Percentiles rank a stretch among this genome's conserved stretches.
Conservation (phyloP, 2,797 vertebrate genomes). For the Sebastes taczanowskii region DNA sequence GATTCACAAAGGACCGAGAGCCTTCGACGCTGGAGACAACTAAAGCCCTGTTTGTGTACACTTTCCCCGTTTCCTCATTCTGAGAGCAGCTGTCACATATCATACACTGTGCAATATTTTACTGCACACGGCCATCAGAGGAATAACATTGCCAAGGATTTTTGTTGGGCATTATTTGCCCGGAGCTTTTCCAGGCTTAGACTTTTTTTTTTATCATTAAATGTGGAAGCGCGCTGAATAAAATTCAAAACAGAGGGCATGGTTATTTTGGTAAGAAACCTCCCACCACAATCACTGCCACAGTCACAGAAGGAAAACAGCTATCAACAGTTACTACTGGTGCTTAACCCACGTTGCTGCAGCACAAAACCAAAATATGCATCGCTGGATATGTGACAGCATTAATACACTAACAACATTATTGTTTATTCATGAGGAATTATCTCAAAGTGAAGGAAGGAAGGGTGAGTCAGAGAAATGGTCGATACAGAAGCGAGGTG, state of each 20-base stretch:
- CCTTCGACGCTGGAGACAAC: slow-evolving; percentile 33
- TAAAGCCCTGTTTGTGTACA: slow-evolving; percentile 26
- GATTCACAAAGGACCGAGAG: slow-evolving; percentile 23
- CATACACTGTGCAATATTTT: slow-evolving; percentile 54
- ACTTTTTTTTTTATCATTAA: slow-evolving; percentile 23
- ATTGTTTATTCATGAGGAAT: slow-evolving; percentile 33
- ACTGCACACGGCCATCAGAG: slow-evolving; percentile 39
- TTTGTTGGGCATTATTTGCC: slow-evolving; percentile 33
- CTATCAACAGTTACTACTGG: slow-evolving; percentile 34
- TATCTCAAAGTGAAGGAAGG: slow-evolving; percentile 20
- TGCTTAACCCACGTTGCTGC: slow-evolving; percentile 16
- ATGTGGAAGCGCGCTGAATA: slow-evolving; percentile 24
- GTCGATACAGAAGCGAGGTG: slow-evolving; percentile 49
- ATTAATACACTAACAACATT: slow-evolving; percentile 21
- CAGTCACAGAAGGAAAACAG: slow-evolving; percentile 40
- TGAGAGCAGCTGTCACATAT: slow-evolving; percentile 63
- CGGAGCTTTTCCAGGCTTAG: neutral
- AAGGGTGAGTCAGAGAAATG: slow-evolving; percentile 37
- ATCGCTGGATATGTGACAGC: slow-evolving; percentile 12
- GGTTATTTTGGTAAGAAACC: slow-evolving; percentile 51
- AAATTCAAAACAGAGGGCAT: slow-evolving; percentile 37
- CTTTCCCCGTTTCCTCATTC: slow-evolving; percentile 32
- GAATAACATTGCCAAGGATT: slow-evolving; percentile 19
- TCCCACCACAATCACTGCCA: slow-evolving; percentile 29
- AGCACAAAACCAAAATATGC: slow-evolving; percentile 6